Base-by-base conservation (phyloP, 2,113 vertebrate species). In the Rhinolophus ferrumequinum region DNA sequence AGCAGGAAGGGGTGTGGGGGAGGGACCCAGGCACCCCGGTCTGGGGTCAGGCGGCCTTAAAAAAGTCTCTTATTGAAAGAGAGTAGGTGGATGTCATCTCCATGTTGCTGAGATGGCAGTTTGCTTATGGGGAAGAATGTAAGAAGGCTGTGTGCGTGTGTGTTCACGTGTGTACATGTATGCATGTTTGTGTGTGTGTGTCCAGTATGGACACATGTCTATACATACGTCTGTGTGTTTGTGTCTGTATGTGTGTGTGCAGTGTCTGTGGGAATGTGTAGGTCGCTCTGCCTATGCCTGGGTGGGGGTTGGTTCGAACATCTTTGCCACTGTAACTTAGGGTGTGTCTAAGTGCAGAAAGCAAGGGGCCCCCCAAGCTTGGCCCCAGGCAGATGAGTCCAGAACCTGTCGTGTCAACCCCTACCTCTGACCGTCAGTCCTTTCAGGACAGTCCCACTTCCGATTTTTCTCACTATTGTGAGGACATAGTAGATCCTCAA, bases 141-240 rank as follows among this genome's bases (percentile, higher is more conserved):
- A 11, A 69, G 88, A 60, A 44, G 41, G 35, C 28, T 26, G 0
- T 35, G 64, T 13, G 60, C 12, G 18, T 10, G 5, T 22, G 19
- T 35, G 54, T 33, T 3, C 8, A 2, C 2, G 0, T 33, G 22
- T 54, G 5, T 19, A 3, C 50, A n/a, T 11, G 19, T 5, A 19
- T 33, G 16, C 28, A 1, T 6, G 28, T 69, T 41, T 54, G 18
- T 76, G 22, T 26, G 10, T 67, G n/a, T 47, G 28, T 82, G 3
- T 66, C 44, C 12, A 47, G 24, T 24, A 28, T 44, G 41, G 62
- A n/a, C 22, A 28, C 13, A 66, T 64, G 24, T 62, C 62, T 64
- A 2, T 30, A 6, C 19, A 30, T 12, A 52, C 3, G 1, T 33
- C 28, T 64, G 0, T 15, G 21, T 38, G 50, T 66, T 1, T n/a